phyloP scores from a whole-genome alignment of 2,113 vertebrate species.

The Illadopsis cleaveri region DNA sequence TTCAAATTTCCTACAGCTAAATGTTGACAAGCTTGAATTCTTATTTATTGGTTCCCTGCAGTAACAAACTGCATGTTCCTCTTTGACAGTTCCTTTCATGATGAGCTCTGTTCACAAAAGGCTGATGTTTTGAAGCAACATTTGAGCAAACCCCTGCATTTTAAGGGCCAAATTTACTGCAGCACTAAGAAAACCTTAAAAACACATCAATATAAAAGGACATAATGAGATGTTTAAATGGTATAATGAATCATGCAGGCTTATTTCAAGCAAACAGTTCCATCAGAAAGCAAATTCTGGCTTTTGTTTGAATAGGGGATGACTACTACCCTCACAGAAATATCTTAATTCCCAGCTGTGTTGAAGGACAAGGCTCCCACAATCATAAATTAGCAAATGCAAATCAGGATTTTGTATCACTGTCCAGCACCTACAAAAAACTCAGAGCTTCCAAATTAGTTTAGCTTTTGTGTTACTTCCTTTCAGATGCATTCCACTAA shows the following conservation, averaged over 20 bases:
- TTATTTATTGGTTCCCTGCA: slow-evolving; percentile 55
- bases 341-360: not conserved
- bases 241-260: not conserved
- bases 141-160: not conserved
- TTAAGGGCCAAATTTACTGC: not conserved
- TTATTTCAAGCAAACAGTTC: not conserved
- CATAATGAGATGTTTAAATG: not conserved
- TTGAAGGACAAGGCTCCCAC: not conserved
- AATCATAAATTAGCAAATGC: not conserved
- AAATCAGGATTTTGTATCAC: not conserved
- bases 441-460: not conserved
- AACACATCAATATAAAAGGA: not conserved
- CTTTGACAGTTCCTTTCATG: not conserved
- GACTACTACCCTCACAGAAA: not conserved
- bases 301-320: not conserved
- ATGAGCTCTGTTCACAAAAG: slow-evolving; percentile 3
- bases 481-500: not conserved
- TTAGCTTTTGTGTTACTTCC: not conserved
- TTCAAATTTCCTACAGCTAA: slow-evolving; percentile 59
- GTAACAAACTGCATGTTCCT: slow-evolving; percentile 36
- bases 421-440: not conserved
- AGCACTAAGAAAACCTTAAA: not conserved
- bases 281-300: not conserved
- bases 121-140: not conserved
- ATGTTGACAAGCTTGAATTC: slow-evolving; percentile 54